Base-by-base conservation (phyloP, 23 tunicate species). In the Styela plicata region DNA sequence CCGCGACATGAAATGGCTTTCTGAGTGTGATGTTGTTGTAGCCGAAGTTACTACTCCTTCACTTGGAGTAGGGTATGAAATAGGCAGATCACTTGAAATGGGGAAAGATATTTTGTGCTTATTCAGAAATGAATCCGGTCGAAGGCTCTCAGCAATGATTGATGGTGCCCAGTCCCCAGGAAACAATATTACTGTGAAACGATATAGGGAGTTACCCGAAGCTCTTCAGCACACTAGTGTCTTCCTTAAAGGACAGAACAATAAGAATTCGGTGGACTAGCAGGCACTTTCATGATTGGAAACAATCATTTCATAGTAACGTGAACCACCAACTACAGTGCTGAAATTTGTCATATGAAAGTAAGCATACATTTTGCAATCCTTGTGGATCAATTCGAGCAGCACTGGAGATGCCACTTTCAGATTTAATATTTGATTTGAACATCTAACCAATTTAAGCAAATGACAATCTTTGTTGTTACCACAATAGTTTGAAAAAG, bases 1-100 rank as follows among this genome's bases (percentile, higher is more conserved):
- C 36, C 79, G 97, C 22, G 97, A 92, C 63, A 87, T 92, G 80
- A 82, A 44, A 16, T 92, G 97, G 97, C 74, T 92, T 73, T 31
- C 63, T 36, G 63, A 69, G 2, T 28, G 85, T 78, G 90, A 91
- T 73, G 90, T 84, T 31, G 87, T 92, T 27, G 91, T 92, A 23
- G 97, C 97, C 17, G 97, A 92, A 61, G 97, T 92, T 21, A 92
- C 91, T 2, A 83, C 83, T 0, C 88, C 97, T 24, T 92, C 97
- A 0, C 73, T 92, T 52, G 97, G 97, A 20, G 97, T 92, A 21
- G 97, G 97, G 24, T 92, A 92, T 76, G 97, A 92, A 71, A 63
- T 92, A 5, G 97, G 97, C 25, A 63, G 89, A 34, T 91, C 97
- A 34, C 73, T 84, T 21, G 74, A 63, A 1, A 64, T 87, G 74